phyloP scores from a whole-genome alignment of 1,140 invertebrate species.

The Zaprionus taronus region DNA sequence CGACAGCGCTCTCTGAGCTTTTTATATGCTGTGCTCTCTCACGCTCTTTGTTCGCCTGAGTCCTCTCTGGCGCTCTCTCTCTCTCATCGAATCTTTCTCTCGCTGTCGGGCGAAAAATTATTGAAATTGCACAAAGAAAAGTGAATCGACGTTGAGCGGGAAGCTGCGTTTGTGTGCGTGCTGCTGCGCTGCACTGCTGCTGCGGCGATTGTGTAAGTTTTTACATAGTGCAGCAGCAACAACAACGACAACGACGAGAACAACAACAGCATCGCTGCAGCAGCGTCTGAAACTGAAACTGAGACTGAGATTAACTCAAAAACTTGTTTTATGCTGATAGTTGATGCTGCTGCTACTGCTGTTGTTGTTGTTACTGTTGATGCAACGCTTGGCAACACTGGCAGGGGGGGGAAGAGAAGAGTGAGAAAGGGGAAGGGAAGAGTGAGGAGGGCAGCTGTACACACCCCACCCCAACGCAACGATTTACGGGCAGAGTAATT shows the following conservation, averaged over 20 bases:
- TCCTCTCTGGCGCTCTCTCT: slow-evolving; percentile 19
- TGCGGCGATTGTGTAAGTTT: slow-evolving; percentile 74
- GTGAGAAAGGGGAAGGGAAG: neutral
- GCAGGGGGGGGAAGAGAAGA: neutral
- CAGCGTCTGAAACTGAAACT: slow-evolving; percentile 43
- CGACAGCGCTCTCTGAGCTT: slow-evolving; percentile 46
- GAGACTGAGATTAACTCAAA: slow-evolving; percentile 56
- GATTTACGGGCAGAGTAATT: slow-evolving; percentile 61
- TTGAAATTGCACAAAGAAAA: slow-evolving; percentile 81
- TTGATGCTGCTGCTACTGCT: slow-evolving; percentile 12
- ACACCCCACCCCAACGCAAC: slow-evolving; percentile 48
- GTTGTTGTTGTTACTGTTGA: slow-evolving; percentile 31
- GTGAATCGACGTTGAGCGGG: slow-evolving; percentile 66
- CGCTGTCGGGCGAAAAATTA: slow-evolving; percentile 50
- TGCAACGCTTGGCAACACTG: slow-evolving; percentile 50
- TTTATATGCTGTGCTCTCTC: slow-evolving; percentile 21
- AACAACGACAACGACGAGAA: neutral
- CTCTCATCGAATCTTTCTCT: slow-evolving; percentile 9
- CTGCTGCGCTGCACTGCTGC: slow-evolving; percentile 30
- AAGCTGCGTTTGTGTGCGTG: slow-evolving; percentile 43
- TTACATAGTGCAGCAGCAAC: slow-evolving; percentile 41
- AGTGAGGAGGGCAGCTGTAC: neutral
- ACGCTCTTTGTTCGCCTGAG: slow-evolving; percentile 19
- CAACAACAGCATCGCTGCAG: slow-evolving; percentile 10
- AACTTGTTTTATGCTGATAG: slow-evolving; percentile 65